Conservation (phyloP, 2,797 vertebrate species). For the Hapalemur alaotrensis region DNA sequence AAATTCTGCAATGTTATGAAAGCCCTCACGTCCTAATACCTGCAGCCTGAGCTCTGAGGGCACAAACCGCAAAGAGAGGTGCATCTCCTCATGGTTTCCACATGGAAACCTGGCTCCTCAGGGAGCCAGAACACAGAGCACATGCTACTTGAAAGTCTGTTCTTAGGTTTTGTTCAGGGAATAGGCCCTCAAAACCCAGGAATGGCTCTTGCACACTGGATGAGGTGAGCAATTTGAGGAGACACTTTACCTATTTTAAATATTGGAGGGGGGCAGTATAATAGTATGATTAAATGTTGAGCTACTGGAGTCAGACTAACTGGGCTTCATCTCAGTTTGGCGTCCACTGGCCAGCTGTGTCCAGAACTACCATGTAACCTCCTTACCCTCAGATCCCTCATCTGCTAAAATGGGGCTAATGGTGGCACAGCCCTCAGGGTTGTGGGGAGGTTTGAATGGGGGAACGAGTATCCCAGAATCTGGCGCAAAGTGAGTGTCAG, state of each 20-base stretch:
- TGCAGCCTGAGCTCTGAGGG: not conserved
- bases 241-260: not conserved
- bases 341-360: not conserved
- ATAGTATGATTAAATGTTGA: not conserved
- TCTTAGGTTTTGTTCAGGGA: not conserved
- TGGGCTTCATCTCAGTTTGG: not conserved
- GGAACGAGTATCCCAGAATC: no score
- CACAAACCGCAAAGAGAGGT: not conserved
- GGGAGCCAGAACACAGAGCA: not conserved
- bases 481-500: not conserved
- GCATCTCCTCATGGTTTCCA: not conserved
- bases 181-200: not conserved
- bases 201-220: not conserved
- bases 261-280: accelerated
- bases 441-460: not conserved
- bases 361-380: not conserved
- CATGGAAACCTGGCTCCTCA: no score
- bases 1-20: not conserved
- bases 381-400: not conserved
- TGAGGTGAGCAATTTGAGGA: not conserved
- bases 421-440: not conserved
- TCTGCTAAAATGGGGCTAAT: not conserved
- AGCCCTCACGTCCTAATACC: not conserved
- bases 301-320: not conserved
- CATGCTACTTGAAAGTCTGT: not conserved